These are phyloP conservation scores for Metridium senile DNA, from an alignment of 92 coral and sea anemone species.

Conservation along the genomic window DNA sequence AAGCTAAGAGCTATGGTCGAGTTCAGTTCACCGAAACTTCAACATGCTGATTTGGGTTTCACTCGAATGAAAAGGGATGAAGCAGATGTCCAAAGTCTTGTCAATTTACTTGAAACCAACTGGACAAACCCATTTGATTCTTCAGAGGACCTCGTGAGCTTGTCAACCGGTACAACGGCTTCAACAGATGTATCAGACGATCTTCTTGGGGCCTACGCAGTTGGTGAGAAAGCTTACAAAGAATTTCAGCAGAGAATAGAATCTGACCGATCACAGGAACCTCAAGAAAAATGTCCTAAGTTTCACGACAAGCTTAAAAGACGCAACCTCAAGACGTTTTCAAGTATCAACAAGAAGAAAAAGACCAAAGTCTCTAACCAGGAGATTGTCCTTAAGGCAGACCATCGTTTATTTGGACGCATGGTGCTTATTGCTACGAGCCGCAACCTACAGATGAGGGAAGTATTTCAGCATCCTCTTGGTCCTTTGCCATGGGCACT, in stretches of 20 bases:
- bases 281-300: neutral
- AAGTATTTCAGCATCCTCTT: slow-evolving; percentile 52
- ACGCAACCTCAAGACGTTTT: neutral
- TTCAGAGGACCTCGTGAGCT: no score
- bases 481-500: slow-evolving; percentile 63
- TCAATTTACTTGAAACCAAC: slow-evolving; percentile 1
- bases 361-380: neutral
- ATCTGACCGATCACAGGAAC: neutral
- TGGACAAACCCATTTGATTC: slow-evolving; percentile 17
- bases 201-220: neutral
- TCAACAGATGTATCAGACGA: neutral
- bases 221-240: slow-evolving; percentile 35
- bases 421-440: neutral
- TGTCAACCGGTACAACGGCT: slow-evolving; percentile 18
- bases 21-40: no score
- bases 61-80: slow-evolving; percentile 14
- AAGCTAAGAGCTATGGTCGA: no score
- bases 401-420: neutral
- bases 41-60: neutral
- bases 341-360: neutral
- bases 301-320: neutral
- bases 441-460: slow-evolving; percentile 33
- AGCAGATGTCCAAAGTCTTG: neutral
- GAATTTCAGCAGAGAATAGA: slow-evolving; percentile 23
- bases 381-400: neutral